Evolutionary conservation across 2,113 vertebrate genomes (phyloP).

Genomic region (Lonchura striata): DNA sequence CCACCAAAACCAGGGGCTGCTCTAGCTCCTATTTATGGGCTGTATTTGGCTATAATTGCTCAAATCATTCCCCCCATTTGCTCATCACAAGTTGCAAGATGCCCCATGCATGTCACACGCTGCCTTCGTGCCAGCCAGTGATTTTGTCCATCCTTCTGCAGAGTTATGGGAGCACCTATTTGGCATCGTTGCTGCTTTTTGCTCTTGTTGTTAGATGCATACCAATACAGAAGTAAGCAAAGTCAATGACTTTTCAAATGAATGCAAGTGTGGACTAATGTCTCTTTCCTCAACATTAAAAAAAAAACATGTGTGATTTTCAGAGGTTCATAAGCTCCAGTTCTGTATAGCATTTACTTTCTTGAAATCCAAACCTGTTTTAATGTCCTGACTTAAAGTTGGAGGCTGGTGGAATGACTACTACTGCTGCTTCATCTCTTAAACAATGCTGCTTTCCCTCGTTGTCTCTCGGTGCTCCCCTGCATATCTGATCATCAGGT

Average conservation of each 20-base stretch:
- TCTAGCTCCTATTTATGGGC: neutral
- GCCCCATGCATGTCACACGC: fast-evolving
- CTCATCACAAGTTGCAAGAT: neutral
- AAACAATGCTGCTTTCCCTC: fast-evolving
- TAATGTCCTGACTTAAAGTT: neutral
- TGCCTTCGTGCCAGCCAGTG: fast-evolving
- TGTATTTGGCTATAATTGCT: neutral
- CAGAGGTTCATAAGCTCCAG: neutral
- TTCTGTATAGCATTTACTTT: neutral
- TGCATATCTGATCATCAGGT: neutral
- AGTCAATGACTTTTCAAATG: neutral
- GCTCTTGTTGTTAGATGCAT: neutral
- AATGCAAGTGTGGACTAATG: neutral
- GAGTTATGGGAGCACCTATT: fast-evolving
- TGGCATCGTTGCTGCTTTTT: neutral
- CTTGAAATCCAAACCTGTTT: neutral
- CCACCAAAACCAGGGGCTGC: neutral
- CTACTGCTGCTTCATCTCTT: neutral
- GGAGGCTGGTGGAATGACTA: neutral
- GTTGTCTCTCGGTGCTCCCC: fast-evolving
- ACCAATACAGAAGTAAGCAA: neutral
- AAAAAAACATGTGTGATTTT: neutral
- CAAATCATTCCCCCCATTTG: neutral
- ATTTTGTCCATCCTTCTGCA: neutral
- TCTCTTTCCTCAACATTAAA: neutral